These are phyloP conservation scores for Pecten maximus DNA, from an alignment of 2,888 invertebrate species.

Conservation along the genomic window DNA sequence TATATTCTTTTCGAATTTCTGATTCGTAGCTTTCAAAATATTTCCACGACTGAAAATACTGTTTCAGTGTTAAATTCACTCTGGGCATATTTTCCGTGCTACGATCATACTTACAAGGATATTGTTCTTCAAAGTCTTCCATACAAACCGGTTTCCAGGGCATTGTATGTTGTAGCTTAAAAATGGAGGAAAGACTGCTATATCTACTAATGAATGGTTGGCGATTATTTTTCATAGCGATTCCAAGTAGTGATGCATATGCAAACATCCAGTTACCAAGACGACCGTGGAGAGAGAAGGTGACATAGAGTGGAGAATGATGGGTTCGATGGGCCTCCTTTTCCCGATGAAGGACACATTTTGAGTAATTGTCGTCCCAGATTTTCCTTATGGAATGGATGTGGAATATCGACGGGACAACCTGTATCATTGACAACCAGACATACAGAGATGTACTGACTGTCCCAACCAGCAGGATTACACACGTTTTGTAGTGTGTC, in stretches of 20 bases:
- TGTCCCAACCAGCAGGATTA: not conserved
- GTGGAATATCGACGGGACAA: not conserved
- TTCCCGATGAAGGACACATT: not conserved
- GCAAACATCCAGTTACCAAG: constrained; percentile 56
- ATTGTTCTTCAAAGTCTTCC: not conserved
- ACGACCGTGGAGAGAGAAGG: constrained; percentile 43
- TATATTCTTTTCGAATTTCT: constrained; percentile 50
- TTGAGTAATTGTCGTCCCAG: not conserved
- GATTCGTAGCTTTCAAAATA: constrained; percentile 50
- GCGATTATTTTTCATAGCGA: constrained; percentile 39
- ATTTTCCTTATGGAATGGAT: not conserved
- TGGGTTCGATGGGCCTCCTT: not conserved
- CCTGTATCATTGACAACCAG: not conserved
- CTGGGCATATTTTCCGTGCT: not conserved
- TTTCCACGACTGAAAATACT: constrained; percentile 61
- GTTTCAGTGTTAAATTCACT: constrained; percentile 43
- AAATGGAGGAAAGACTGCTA: not conserved
- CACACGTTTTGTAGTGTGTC: not conserved
- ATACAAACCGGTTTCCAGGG: not conserved
- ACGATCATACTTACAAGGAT: not conserved
- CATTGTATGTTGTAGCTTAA: not conserved
- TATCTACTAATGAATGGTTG: not conserved
- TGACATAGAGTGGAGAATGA: not conserved
- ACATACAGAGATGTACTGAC: not conserved
- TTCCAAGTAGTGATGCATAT: constrained; percentile 54